phyloP scores from a whole-genome alignment of 2,797 vertebrate genomes.

The Brachyalestes nurse region DNA sequence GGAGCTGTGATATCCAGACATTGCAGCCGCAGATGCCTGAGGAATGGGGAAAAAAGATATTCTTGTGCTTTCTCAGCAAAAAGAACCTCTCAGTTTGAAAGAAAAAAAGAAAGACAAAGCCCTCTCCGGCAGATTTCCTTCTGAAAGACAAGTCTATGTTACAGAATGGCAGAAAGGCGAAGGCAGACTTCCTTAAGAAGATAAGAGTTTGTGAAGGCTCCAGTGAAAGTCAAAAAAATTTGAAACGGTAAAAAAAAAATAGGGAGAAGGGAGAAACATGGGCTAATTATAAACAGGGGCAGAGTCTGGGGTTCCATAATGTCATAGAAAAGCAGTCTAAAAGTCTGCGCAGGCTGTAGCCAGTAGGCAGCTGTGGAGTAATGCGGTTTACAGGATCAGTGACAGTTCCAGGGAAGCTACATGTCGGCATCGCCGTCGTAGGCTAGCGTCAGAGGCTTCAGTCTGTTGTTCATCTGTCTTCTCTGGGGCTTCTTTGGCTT shows the following conservation, averaged over 20 bases:
- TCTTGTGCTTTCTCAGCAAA: constrained; percentile 66
- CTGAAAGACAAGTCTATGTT: constrained; percentile 54
- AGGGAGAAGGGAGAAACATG: constrained; percentile 43
- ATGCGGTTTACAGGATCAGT: neutral
- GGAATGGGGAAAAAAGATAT: constrained; percentile 25
- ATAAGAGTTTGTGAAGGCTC: constrained; percentile 74
- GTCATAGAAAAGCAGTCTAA: constrained; percentile 49
- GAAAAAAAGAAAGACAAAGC: constrained; percentile 23
- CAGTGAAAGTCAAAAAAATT: constrained; percentile 67
- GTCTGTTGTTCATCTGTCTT: constrained; percentile 93
- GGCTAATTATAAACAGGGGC: constrained; percentile 63
- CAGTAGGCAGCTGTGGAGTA: constrained; percentile 29
- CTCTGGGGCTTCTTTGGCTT: constrained; percentile 99
- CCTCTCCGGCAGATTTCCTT: constrained; percentile 47
- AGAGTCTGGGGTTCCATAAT: constrained; percentile 62
- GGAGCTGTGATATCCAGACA: constrained; percentile 17
- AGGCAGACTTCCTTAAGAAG: constrained; percentile 74
- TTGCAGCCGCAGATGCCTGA: constrained; percentile 25
- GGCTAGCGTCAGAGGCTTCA: constrained; percentile 97
- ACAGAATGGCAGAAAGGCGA: constrained; percentile 65
- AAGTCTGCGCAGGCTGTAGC: constrained; percentile 34
- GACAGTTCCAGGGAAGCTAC: constrained; percentile 72
- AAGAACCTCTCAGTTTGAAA: neutral
- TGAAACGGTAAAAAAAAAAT: constrained; percentile 53
- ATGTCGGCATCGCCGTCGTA: constrained; percentile 98